A percentile compares a stretch with the other conserved stretches of the same genome.
Evolutionary conservation across 2,888 invertebrate genomes (phyloP).

Genomic region (Cataglyphis rosenhaueri): DNA sequence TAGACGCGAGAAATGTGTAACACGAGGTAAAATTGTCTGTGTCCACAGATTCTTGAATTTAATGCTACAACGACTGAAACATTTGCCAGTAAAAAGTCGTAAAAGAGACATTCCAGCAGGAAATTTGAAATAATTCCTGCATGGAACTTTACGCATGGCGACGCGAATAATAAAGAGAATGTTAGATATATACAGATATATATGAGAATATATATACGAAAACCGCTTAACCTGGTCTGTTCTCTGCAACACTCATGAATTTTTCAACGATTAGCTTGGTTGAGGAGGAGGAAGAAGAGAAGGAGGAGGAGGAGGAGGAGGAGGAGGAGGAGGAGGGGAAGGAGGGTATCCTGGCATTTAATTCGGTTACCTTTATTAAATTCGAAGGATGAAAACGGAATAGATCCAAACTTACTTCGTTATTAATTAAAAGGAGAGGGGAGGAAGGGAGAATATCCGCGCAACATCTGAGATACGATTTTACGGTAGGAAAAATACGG

Average conservation of each 20-base stretch:
- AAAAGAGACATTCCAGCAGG: neutral
- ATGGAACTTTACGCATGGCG: slow-evolving; percentile 27
- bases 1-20: neutral
- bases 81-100: neutral
- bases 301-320: neutral
- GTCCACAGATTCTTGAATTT: slow-evolving; percentile 23
- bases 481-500: slow-evolving; percentile 46
- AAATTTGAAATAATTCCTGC: slow-evolving; percentile 43
- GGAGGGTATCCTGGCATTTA: slow-evolving; percentile 50
- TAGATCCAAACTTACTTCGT: slow-evolving; percentile 60
- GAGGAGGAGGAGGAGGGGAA: neutral
- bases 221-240: slow-evolving; percentile 42
- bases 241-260: slow-evolving; percentile 59
- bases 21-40: neutral
- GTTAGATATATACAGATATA: slow-evolving; percentile 10
- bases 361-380: slow-evolving; percentile 69
- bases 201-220: slow-evolving; percentile 8
- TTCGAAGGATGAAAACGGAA: slow-evolving; percentile 42
- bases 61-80: slow-evolving; percentile 16
- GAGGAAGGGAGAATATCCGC: slow-evolving; percentile 45
- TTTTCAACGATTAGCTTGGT: slow-evolving; percentile 54
- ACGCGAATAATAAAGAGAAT: slow-evolving; percentile 23
- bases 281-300: neutral
- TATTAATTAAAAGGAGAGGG: slow-evolving; percentile 65
- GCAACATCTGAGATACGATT: slow-evolving; percentile 54